Evolutionary conservation across 2,888 invertebrate species (phyloP).

Genomic region (Thysanoteuthis rhombus): DNA sequence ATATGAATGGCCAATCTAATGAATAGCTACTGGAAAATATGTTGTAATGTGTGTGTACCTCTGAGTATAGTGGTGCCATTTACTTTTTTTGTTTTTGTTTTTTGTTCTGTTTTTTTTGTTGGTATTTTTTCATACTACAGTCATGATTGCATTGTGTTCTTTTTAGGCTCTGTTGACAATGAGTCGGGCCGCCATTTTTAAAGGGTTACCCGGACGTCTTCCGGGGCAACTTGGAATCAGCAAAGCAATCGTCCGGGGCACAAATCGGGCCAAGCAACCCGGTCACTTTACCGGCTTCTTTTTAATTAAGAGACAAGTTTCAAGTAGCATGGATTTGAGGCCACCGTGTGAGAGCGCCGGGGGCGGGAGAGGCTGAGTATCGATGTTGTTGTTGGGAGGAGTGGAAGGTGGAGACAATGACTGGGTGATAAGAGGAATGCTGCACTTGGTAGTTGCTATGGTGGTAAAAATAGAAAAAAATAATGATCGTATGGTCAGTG

Average conservation of each 20-base stretch:
- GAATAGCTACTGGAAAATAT: too few species aligned
- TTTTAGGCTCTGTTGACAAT: not conserved
- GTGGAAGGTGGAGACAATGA: not conserved
- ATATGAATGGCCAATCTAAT: too few species aligned
- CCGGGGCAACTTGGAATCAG: not conserved
- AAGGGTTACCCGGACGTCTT: not conserved
- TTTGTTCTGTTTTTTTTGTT: too few species aligned
- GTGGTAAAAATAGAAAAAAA: not conserved
- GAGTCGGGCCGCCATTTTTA: not conserved
- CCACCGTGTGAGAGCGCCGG: not conserved
- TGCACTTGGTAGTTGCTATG: not conserved
- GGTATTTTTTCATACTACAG: not conserved
- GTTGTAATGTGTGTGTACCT: too few species aligned
- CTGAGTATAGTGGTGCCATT: not conserved
- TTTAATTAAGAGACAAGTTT: slow-evolving; percentile 12
- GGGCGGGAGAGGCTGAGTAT: not conserved
- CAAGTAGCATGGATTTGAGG: not conserved
- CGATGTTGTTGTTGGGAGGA: not conserved
- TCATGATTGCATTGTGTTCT: not conserved
- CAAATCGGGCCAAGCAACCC: not conserved
- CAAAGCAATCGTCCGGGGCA: not conserved
- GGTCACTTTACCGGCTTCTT: not conserved
- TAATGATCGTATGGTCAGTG: not conserved
- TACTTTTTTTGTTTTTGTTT: not conserved
- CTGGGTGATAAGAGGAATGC: not conserved